Base-by-base conservation (phyloP, 2,888 invertebrate genomes). In the Nephrotoma guestfalica region DNA sequence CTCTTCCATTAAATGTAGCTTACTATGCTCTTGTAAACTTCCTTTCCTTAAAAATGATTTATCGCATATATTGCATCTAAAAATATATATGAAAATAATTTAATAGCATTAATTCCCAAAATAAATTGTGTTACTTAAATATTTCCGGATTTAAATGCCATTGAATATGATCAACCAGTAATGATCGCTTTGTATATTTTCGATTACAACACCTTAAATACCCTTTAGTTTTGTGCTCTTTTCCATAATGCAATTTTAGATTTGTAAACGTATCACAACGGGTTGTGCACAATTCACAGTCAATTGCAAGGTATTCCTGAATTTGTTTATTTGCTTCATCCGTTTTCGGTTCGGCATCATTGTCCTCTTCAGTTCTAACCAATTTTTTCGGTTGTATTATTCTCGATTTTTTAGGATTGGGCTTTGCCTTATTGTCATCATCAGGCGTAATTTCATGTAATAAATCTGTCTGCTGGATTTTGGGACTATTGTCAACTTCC, bases 71-170 rank as follows among this genome's bases (percentile, higher is more conserved):
- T 86, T 51, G 47, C 86, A 86, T 86, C 45, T 86, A n/a, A 13
- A 86, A 86, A 30, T n/a, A 9, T 30, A 30, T 41, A 15, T 18
- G 2, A 13, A 30, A 30, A 3, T 30, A 30, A 30, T 30, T 30
- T 30, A 30, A 30, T 30, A 30, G 30, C 30, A 30, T 30, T 30
- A 30, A 30, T 30, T 30, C 30, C 2, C 30, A 11, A 57, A 9
- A 57, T 9, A 15, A 57, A 9, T 7, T 7, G 18, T 45, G 13
- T 88, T 89, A 91, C 91, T 90, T 91, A 86, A 90, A 91, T 87
- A 90, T 90, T 87, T 91, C 90, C 2, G 91, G 91, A 89, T 91
- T 90, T 9, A 89, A 87, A 87, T 91, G 91, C 2, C 90, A 89
- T 84, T 90, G 90, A 0, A 91, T 90, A 87, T 91, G 91, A 86